A percentile compares a stretch with the other conserved stretches of the same genome.
phyloP scores from a whole-genome alignment of 2,797 vertebrate species.

The Zenarchopterus dispar region DNA sequence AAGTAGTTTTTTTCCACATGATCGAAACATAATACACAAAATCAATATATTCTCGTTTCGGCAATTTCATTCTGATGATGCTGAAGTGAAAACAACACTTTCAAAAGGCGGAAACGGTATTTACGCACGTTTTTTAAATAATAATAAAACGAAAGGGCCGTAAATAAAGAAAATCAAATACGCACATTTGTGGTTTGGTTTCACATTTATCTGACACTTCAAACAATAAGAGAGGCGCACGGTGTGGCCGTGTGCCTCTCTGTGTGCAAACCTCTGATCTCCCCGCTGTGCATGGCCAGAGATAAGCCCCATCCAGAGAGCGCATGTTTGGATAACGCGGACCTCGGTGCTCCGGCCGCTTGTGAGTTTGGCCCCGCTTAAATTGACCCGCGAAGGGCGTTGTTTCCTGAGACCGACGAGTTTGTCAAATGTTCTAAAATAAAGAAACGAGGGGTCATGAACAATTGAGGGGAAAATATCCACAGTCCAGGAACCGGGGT shows the following conservation, averaged over 20 bases:
- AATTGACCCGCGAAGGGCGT: slow-evolving; percentile 73
- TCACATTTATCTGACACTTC: background rate
- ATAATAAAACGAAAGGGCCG: background rate
- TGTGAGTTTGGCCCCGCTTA: slow-evolving; percentile 63
- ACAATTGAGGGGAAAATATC: slow-evolving; percentile 56
- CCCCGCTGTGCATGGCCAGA: slow-evolving; percentile 5
- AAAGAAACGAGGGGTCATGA: slow-evolving; percentile 74
- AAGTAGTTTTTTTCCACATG: background rate
- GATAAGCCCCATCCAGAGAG: slow-evolving; percentile 57
- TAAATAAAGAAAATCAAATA: slow-evolving; percentile 3
- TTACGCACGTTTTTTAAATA: slow-evolving; percentile 15
- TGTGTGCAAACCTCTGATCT: slow-evolving; percentile 5
- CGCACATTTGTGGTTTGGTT: background rate
- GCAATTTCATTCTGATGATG: background rate
- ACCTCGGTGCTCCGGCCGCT: slow-evolving; percentile 56
- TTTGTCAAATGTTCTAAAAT: slow-evolving; percentile 72
- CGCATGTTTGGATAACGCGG: slow-evolving; percentile 65
- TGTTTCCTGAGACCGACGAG: slow-evolving; percentile 81
- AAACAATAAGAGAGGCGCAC: too few species aligned
- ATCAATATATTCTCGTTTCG: background rate
- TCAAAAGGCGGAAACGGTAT: background rate
- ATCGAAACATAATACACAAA: background rate
- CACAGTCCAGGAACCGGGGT: slow-evolving; percentile 57
- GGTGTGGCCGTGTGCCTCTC: slow-evolving; percentile 9
- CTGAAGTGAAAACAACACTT: background rate